A percentile compares a stretch with the other conserved stretches of the same genome.
These are phyloP conservation scores for Boloria euphrosyne DNA, from an alignment of 2,888 invertebrate species.

Conservation along the genomic window DNA sequence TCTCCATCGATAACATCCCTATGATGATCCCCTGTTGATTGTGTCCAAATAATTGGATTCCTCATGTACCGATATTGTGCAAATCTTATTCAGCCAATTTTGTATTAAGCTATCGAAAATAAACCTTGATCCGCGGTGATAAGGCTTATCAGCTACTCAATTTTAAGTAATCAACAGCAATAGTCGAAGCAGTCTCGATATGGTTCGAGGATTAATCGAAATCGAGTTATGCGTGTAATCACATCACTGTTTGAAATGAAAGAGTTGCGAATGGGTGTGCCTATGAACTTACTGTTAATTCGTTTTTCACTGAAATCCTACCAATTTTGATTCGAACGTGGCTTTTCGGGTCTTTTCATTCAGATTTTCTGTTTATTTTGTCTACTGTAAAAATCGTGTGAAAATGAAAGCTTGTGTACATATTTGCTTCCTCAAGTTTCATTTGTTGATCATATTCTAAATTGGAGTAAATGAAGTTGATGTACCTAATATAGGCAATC, in stretches of 20 bases:
- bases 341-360: constrained; percentile 10
- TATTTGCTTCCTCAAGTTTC: too few species aligned
- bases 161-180: constrained; percentile 19
- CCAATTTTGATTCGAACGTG: constrained; percentile 21
- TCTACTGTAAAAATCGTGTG: neutral
- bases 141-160: constrained; percentile 24
- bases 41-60: constrained; percentile 72
- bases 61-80: constrained; percentile 43
- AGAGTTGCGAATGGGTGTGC: constrained; percentile 39
- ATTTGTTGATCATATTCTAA: too few species aligned
- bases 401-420: too few species aligned
- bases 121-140: constrained; percentile 9
- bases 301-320: constrained; percentile 17
- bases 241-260: constrained; percentile 42
- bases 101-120: constrained; percentile 23
- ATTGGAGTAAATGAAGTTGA: too few species aligned
- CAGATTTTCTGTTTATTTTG: constrained; percentile 7
- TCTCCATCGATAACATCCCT: constrained; percentile 41
- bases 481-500: too few species aligned
- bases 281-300: constrained; percentile 28
- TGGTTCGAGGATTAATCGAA: constrained; percentile 48
- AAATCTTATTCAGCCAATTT: constrained; percentile 35
- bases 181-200: constrained; percentile 16
- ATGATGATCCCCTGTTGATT: constrained; percentile 62
- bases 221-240: constrained; percentile 50